A percentile compares a stretch with the other conserved stretches of the same genome.
Evolutionary conservation across 2,113 vertebrate species (phyloP).

Genomic region (Oreochromis niloticus): DNA sequence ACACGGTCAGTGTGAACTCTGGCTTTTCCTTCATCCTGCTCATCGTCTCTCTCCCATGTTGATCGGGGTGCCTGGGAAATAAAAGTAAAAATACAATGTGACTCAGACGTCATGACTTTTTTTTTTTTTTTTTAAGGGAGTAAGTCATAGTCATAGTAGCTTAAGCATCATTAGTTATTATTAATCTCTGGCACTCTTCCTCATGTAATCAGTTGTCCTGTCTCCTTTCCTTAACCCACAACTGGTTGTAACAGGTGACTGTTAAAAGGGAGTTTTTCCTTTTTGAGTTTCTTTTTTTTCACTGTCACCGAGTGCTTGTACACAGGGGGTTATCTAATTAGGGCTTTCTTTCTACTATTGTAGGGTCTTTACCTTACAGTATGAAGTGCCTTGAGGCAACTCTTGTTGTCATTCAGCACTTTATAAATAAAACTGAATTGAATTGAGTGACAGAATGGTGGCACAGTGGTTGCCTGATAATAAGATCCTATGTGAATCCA

Average conservation of each 20-base stretch:
- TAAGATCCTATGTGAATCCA: neutral
- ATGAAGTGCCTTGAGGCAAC: neutral
- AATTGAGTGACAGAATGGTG: neutral
- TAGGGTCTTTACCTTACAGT: neutral
- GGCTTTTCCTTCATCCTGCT: slow-evolving; percentile 66
- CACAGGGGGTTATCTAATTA: neutral
- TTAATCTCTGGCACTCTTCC: neutral
- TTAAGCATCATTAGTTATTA: neutral
- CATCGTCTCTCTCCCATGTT: slow-evolving; percentile 85
- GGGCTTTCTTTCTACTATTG: neutral
- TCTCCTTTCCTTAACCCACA: neutral
- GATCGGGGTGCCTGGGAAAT: slow-evolving; percentile 74
- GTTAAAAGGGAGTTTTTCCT: neutral
- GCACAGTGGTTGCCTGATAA: neutral
- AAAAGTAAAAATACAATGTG: neutral
- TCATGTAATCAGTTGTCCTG: neutral
- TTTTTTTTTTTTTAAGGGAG: neutral
- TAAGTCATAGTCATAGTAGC: neutral
- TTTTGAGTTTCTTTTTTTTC: neutral
- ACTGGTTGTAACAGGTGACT: neutral
- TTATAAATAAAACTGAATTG: neutral
- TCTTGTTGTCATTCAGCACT: neutral
- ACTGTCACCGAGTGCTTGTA: neutral
- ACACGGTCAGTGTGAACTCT: neutral
- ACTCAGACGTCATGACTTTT: neutral